Percentiles rank a stretch among this genome's conserved stretches.
Conservation (phyloP, 2,888 invertebrate species). For the Callosobruchus maculatus region DNA sequence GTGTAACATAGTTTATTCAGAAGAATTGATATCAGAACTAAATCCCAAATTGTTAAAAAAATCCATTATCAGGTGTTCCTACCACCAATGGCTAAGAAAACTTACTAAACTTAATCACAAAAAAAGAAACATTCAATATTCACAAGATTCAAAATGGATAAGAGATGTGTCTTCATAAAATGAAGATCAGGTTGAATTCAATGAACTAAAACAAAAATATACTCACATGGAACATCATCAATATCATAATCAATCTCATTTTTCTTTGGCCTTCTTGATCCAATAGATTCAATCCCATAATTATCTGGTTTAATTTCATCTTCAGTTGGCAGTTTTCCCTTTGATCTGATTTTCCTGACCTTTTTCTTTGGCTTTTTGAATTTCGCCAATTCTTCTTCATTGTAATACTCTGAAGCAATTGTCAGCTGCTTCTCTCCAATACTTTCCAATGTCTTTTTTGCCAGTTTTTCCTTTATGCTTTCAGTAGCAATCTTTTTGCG, state of each 20-base stretch:
- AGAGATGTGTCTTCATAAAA: not conserved
- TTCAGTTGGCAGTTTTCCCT: constrained; percentile 61
- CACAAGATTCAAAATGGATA: too few relatives aligned
- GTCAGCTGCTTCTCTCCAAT: constrained; percentile 64
- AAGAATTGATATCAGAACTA: too few relatives aligned
- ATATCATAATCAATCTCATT: constrained; percentile 49
- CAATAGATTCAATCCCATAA: constrained; percentile 35
- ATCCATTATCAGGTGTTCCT: too few relatives aligned
- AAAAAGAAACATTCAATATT: too few relatives aligned
- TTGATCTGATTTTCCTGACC: constrained; percentile 66
- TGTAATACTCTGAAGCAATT: constrained; percentile 85
- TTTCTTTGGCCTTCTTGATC: constrained; percentile 36
- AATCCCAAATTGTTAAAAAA: too few relatives aligned
- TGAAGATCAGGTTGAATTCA: not conserved
- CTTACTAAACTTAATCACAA: too few relatives aligned
- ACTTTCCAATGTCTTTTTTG: constrained; percentile 69
- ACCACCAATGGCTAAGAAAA: too few relatives aligned
- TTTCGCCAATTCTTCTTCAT: constrained; percentile 78
- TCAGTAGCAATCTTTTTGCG: constrained; percentile 51
- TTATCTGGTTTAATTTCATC: constrained; percentile 59
- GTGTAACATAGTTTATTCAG: too few relatives aligned
- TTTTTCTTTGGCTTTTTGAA: constrained; percentile 86
- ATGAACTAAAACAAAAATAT: not conserved
- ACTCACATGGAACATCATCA: constrained; percentile 62
- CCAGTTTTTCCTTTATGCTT: constrained; percentile 58